Evolutionary conservation across 2,888 invertebrate species (phyloP).

Genomic region (Zeuzera pyrina): DNA sequence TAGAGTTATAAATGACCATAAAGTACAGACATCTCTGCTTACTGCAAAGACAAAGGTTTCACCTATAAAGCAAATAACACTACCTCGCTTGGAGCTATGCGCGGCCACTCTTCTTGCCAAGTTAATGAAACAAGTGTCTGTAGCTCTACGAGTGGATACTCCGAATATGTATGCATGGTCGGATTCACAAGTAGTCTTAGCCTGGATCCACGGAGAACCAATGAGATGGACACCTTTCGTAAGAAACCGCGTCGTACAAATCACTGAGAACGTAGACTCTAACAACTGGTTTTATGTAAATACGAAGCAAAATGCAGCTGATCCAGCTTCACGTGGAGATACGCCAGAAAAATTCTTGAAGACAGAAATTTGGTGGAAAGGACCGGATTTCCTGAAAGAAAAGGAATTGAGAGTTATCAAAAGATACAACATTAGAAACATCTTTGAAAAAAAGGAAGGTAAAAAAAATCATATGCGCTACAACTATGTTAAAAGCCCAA

Average conservation of each 20-base stretch:
- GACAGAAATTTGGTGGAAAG: not conserved
- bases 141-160: not conserved
- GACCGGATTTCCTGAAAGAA: not conserved
- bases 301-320: not conserved
- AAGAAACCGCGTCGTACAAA: not conserved
- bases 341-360: not conserved
- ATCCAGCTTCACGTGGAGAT: not conserved
- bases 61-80: slow-evolving; percentile 9
- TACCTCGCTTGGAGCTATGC: slow-evolving; percentile 9
- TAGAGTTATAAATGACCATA: slow-evolving; percentile 2
- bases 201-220: not conserved
- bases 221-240: not conserved
- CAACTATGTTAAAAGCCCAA: too few relatives aligned
- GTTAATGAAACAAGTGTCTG: too few relatives aligned
- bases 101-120: too few relatives aligned
- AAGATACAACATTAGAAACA: too few relatives aligned
- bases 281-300: not conserved
- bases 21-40: slow-evolving; percentile 2
- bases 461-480: too few relatives aligned
- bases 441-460: too few relatives aligned
- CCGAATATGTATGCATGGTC: not conserved
- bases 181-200: not conserved
- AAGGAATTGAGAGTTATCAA: too few relatives aligned
- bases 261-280: not conserved
- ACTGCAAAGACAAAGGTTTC: slow-evolving; percentile 9